These are phyloP conservation scores for Patagioenas fasciata DNA, from an alignment of 2,113 vertebrate species.

Conservation along the genomic window DNA sequence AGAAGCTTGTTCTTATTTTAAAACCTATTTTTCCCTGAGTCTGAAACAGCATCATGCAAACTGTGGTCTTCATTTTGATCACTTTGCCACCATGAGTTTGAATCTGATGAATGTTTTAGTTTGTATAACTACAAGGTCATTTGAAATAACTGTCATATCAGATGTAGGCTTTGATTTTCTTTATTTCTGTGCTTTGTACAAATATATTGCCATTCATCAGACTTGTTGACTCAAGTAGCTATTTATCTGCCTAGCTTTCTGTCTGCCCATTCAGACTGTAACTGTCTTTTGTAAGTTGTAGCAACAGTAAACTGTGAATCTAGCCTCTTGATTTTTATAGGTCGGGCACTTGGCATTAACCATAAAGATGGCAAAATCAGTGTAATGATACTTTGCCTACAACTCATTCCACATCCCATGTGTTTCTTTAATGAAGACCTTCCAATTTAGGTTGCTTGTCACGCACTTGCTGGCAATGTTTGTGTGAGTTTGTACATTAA, in stretches of 20 bases:
- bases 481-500: constrained; percentile 28
- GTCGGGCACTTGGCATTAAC: not conserved
- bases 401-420: not conserved
- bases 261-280: not conserved
- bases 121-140: not conserved
- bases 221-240: not conserved
- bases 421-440: not conserved
- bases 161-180: not conserved
- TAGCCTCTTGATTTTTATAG: not conserved
- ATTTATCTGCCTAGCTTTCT: not conserved
- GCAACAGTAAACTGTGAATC: not conserved
- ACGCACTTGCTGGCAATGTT: constrained; percentile 1
- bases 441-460: constrained; percentile 24
- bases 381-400: not conserved
- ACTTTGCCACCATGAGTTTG: not conserved
- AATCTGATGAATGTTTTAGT: not conserved
- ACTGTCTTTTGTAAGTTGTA: not conserved
- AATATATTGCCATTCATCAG: not conserved
- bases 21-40: not conserved
- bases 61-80: not conserved
- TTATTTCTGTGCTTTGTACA: not conserved
- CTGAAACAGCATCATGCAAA: not conserved
- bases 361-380: not conserved
- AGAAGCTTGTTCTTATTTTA: not conserved
- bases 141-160: not conserved